These are phyloP conservation scores for Gallinago paraguaiae DNA, from an alignment of 2,113 vertebrate species.

Conservation along the genomic window DNA sequence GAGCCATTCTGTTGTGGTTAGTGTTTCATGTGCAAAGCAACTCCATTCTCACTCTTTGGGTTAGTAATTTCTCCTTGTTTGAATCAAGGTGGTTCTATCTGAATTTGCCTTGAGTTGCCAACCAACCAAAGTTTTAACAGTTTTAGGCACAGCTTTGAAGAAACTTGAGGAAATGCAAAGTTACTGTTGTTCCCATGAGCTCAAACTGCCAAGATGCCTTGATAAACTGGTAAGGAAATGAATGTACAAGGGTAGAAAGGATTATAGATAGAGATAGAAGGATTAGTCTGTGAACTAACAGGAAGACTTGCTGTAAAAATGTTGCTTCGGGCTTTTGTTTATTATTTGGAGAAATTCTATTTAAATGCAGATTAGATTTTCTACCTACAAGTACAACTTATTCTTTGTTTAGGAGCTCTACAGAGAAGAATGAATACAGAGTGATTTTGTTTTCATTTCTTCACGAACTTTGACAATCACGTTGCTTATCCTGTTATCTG, in stretches of 20 bases:
- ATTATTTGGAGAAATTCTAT: constrained; percentile 68
- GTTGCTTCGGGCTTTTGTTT: constrained; percentile 67
- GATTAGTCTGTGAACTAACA: constrained; percentile 54
- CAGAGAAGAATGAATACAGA: constrained; percentile 17
- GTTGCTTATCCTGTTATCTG: constrained; percentile 31
- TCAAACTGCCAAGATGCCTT: not conserved
- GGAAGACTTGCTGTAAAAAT: constrained; percentile 49
- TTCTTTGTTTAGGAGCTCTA: constrained; percentile 29
- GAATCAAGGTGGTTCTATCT: not conserved
- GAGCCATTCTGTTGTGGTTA: not conserved
- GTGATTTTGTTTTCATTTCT: constrained; percentile 14
- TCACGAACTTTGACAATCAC: not conserved
- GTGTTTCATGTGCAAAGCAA: not conserved
- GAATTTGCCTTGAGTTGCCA: not conserved
- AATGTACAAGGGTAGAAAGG: constrained; percentile 42
- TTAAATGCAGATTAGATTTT: constrained; percentile 75
- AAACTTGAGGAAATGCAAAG: not conserved
- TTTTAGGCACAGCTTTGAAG: not conserved
- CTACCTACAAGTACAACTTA: constrained; percentile 44
- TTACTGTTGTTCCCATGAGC: not conserved
- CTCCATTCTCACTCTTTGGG: not conserved
- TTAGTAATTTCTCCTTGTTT: not conserved
- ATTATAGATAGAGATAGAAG: constrained; percentile 53
- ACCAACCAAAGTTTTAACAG: not conserved
- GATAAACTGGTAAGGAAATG: constrained; percentile 52